Base-by-base conservation (phyloP, 2,797 vertebrate species). In the Lophotriccus pileatus region DNA sequence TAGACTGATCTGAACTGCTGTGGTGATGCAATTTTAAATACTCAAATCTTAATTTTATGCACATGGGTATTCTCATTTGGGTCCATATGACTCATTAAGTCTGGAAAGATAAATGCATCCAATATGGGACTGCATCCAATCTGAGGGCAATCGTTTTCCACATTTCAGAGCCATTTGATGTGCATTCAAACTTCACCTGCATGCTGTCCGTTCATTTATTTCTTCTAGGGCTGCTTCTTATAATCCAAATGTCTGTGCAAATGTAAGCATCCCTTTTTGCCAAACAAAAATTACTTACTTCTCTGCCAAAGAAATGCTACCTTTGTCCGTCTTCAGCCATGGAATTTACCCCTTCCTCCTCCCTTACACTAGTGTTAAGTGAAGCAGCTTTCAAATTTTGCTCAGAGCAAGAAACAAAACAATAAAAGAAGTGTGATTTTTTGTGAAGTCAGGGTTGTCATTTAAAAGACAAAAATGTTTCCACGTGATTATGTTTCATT, bases 21-120 rank as follows among this genome's bases (percentile, higher is more conserved):
- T 10, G 3, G 50, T 94, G 85, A 81, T 94, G 78, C 86, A 5
- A 84, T 66, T 90, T 79, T 55, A 86, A 81, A 78, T 58, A 63
- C 39, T 81, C 58, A 44, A 13, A 43, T 88, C 83, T 91, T 91
- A 91, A 84, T 94, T 88, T 91, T 73, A 56, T 34, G 41, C 90
- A 78, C 69, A 78, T 94, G 89, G 30, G 27, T 78, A 58, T 89
- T 94, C 49, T 91, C 36, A 22, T 85, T 87, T 52, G 79, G 50
- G n/a, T 89, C 76, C 3, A 0, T 81, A 62, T 85, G 91, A 84
- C 68, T 95, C 84, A 84, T 74, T 76, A 84, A 18, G 2, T 80
- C 55, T 76, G 91, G 76, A 84, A 79, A 88, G 37, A 55, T 83
- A 91, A 96, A 95, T 56, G 34, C 46, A 19, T 90, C 44, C 89